Evolutionary conservation across 1,140 invertebrate species (phyloP).

Genomic region (Parasteatoda tepidariorum): DNA sequence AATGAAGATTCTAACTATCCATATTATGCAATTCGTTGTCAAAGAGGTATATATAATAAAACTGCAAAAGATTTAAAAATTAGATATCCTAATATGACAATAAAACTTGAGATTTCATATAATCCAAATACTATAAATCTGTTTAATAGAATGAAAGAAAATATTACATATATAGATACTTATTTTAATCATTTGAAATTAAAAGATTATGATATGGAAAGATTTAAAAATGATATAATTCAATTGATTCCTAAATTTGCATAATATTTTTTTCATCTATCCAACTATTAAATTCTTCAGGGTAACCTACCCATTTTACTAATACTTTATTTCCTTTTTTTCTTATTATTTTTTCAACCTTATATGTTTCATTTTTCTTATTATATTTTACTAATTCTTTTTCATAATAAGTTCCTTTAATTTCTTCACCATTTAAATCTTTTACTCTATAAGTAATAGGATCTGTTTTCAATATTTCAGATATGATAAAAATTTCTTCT

Average conservation of each 20-base stretch:
- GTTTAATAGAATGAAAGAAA: slow-evolving; percentile 22
- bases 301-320: neutral
- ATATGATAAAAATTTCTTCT: neutral
- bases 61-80: neutral
- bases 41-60: neutral
- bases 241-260: neutral
- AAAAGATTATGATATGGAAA: neutral
- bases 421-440: neutral
- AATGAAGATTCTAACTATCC: neutral
- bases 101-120: slow-evolving; percentile 4
- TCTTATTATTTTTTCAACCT: neutral
- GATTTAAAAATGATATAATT: no score
- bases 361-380: neutral
- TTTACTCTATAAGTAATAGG: neutral
- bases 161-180: neutral
- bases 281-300: neutral
- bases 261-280: neutral
- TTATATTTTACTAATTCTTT: neutral
- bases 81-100: slow-evolving; percentile 6
- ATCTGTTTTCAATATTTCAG: neutral
- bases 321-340: neutral
- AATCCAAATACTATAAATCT: slow-evolving; percentile 31
- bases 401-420: neutral
- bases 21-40: neutral
- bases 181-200: slow-evolving; percentile 14